Conservation (phyloP, 2,888 invertebrate species). For the Rotaria sp. region DNA sequence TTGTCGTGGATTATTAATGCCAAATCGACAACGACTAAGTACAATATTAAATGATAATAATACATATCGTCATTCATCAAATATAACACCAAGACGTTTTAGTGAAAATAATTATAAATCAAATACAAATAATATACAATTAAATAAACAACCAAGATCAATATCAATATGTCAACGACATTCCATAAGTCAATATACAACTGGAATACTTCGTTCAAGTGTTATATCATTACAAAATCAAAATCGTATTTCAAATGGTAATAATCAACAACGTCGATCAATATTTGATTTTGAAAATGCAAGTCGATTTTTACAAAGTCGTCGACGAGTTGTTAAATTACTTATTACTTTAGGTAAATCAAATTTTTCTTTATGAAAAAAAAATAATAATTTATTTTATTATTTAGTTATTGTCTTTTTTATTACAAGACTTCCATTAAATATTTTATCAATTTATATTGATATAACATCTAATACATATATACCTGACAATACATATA, state of each 20-base stretch:
- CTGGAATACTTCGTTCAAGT: background rate
- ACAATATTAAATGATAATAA: background rate
- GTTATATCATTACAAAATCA: background rate
- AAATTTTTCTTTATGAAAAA: background rate
- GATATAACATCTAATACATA: slow-evolving; percentile 36
- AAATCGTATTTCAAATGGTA: background rate
- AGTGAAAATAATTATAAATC: background rate
- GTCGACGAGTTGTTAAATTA: slow-evolving; percentile 39
- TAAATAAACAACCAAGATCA: background rate
- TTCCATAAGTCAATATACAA: background rate
- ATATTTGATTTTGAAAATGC: background rate
- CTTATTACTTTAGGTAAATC: slow-evolving; percentile 18
- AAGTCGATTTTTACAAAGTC: slow-evolving; percentile 31
- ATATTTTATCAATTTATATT: slow-evolving; percentile 35
- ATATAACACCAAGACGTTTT: background rate
- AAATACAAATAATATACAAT: background rate
- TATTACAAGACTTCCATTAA: slow-evolving; percentile 32
- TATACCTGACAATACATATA: background rate
- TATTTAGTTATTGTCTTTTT: slow-evolving; percentile 34
- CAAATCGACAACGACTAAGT: background rate
- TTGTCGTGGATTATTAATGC: background rate
- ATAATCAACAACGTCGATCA: background rate
- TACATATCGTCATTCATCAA: background rate
- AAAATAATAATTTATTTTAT: background rate
- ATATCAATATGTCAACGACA: background rate